These are phyloP conservation scores for Sebastes kiyomatsui DNA, from an alignment of 2,797 vertebrate genomes.

Conservation along the genomic window DNA sequence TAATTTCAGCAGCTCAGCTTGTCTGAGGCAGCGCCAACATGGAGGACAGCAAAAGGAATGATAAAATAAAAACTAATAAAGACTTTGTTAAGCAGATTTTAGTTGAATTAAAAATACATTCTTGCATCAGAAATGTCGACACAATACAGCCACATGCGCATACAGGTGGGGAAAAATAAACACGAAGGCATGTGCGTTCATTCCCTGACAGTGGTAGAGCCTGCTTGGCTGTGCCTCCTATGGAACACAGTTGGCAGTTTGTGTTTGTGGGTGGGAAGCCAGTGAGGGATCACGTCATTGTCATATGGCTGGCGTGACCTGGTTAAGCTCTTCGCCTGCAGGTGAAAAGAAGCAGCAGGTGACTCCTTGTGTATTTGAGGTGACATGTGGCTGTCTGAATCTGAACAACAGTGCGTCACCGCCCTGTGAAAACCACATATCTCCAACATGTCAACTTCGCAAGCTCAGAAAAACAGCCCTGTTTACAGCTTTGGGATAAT, in stretches of 20 bases:
- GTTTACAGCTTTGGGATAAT: background rate
- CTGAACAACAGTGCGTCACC: background rate
- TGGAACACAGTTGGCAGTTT: background rate
- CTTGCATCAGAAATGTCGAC: background rate
- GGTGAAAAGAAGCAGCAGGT: slow-evolving; percentile 15
- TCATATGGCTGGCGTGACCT: background rate
- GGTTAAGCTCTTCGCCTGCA: background rate
- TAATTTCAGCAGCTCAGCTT: slow-evolving; percentile 45
- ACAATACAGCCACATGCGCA: background rate
- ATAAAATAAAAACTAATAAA: slow-evolving; percentile 4
- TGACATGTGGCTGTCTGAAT: background rate
- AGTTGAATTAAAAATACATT: background rate
- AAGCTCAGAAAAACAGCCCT: background rate
- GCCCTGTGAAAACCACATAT: background rate
- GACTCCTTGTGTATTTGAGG: background rate
- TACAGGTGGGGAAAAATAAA: background rate
- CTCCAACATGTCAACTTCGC: background rate
- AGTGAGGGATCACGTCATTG: background rate
- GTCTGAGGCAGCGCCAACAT: slow-evolving; percentile 30
- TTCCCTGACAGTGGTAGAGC: background rate
- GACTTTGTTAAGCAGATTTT: background rate
- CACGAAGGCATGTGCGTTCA: background rate
- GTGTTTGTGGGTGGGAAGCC: slow-evolving; percentile 3
- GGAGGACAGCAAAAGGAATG: slow-evolving; percentile 21
- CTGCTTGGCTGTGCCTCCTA: background rate